Base-by-base conservation (phyloP, 2,888 invertebrate genomes). In the Drosophila koepferae region DNA sequence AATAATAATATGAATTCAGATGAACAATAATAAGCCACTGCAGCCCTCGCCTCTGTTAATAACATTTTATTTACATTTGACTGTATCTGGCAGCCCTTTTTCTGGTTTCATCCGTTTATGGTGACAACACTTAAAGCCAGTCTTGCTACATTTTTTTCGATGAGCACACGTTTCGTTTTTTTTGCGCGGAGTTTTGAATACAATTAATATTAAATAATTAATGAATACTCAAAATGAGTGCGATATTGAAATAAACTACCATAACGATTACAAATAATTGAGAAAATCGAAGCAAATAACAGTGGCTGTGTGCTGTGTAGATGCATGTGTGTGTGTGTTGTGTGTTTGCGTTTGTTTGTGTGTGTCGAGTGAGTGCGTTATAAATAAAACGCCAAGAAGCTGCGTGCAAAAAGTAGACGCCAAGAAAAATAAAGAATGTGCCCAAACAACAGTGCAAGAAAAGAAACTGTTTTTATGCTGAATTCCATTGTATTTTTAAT, bases 361-460 rank as follows among this genome's bases (percentile, higher is more conserved):
- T 79, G 73, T 67, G 70, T 53, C 58, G 49, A 66, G 63, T 63
- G 77, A 74, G 79, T 80, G 79, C 79, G 80, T 85, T 85, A 85
- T 84, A 86, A 85, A 85, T 86, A 85, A 85, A 85, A 84, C 86
- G 85, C 82, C 77, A 74, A 77, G 85, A 85, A 83, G 81, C 82
- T 80, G 82, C 72, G 85, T 85, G 83, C 83, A 77, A 85, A 83
- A 81, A 79, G 81, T 72, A 81, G 81, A 81, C 79, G 81, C 81
- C 56, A 76, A 81, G 79, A 84, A 79, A 76, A 78, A 84, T 80
- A 86, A 84, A 85, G 84, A 85, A 85, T 85, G 85, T 79, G 77
- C 76, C 79, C 79, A 79, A 79, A 72, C 79, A 79, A 78, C 78
- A 82, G 84, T 78, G 72, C 70, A 73, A 81, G 72, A 86, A 75